Evolutionary conservation across 2,113 vertebrate species (phyloP).

Genomic region (Typhlomys cinereus): DNA sequence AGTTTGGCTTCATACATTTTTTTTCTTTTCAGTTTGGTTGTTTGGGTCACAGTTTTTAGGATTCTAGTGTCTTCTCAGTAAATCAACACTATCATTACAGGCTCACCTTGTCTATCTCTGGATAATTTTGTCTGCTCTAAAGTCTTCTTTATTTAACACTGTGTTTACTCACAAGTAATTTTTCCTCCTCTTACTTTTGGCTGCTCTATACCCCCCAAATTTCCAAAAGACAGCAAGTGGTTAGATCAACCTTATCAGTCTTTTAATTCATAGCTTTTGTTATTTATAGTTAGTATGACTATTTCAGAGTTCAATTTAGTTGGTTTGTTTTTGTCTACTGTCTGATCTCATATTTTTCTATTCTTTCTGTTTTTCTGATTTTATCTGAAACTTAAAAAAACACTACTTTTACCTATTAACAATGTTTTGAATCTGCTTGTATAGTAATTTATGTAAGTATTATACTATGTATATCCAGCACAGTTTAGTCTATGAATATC

Average conservation of each 20-base stretch:
- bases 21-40: too few species aligned
- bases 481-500: background rate
- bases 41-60: background rate
- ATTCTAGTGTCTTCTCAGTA: conserved; percentile 31
- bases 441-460: background rate
- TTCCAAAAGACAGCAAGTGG: background rate
- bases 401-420: background rate
- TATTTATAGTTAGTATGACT: conserved; percentile 49
- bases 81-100: background rate
- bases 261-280: background rate
- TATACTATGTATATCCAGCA: background rate
- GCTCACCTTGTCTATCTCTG: background rate
- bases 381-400: background rate
- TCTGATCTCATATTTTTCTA: background rate
- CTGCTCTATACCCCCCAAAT: conserved; percentile 24
- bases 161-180: conserved; percentile 3
- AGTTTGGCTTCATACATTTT: background rate
- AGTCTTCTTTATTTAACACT: background rate
- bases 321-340: background rate
- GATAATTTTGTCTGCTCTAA: conserved; percentile 18
- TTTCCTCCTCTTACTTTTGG: conserved; percentile 20
- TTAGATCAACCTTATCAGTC: background rate
- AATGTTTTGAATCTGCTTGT: background rate
- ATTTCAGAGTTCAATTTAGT: background rate
- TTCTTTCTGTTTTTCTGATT: conserved; percentile 21